phyloP scores from a whole-genome alignment of 1,140 invertebrate species.

The Goniozus legneri region DNA sequence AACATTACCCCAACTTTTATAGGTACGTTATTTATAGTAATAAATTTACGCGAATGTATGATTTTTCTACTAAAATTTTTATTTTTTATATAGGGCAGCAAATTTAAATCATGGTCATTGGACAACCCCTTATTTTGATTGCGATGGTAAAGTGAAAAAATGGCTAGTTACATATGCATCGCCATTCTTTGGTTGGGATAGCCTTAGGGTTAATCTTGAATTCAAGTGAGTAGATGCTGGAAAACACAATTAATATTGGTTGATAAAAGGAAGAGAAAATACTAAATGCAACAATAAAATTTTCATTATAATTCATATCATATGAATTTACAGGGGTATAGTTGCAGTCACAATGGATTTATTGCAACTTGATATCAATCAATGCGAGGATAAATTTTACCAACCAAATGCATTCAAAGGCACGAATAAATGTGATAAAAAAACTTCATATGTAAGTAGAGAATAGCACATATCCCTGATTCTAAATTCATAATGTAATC shows the following conservation, averaged over 20 bases:
- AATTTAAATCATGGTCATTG: constrained; percentile 87
- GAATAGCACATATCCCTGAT: constrained; percentile 1
- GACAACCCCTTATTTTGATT: constrained; percentile 92
- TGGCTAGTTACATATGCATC: constrained; percentile 94
- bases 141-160: constrained; percentile 85
- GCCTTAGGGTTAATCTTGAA: constrained; percentile 83
- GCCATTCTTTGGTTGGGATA: constrained; percentile 97
- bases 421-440: constrained; percentile 90
- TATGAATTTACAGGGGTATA: constrained; percentile 72
- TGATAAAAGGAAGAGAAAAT: not conserved
- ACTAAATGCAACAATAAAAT: not conserved
- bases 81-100: constrained; percentile 62
- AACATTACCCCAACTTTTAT: constrained; percentile 88
- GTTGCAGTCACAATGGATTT: constrained; percentile 91
- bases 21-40: constrained; percentile 45
- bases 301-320: not conserved
- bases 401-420: constrained; percentile 92
- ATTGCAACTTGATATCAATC: constrained; percentile 88
- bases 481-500: constrained; percentile 9
- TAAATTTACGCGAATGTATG: not conserved
- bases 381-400: constrained; percentile 87
- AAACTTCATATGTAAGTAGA: constrained; percentile 86
- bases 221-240: constrained; percentile 87
- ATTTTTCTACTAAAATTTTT: not conserved
- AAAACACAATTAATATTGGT: not conserved